These are phyloP conservation scores for Pammene fasciana DNA, from an alignment of 2,888 invertebrate genomes.

Conservation along the genomic window DNA sequence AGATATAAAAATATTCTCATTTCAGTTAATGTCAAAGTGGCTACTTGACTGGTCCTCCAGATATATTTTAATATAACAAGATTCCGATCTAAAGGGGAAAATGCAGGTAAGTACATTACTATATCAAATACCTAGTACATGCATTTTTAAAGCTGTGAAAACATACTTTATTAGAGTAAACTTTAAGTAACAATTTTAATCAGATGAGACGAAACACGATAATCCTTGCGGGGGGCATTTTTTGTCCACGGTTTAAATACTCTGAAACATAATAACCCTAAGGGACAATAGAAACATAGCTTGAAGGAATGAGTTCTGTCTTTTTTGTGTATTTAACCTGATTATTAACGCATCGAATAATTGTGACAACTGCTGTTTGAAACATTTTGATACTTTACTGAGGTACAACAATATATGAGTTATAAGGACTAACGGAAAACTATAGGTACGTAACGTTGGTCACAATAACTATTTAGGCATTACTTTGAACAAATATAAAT, in stretches of 20 bases:
- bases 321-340: slow-evolving; percentile 61
- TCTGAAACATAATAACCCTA: slow-evolving; percentile 14
- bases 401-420: background rate
- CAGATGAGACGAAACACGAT: background rate
- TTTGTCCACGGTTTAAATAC: slow-evolving; percentile 14
- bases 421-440: background rate
- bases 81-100: too few relatives aligned
- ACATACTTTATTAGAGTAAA: background rate
- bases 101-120: too few relatives aligned
- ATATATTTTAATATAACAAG: too few relatives aligned
- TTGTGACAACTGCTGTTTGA: slow-evolving; percentile 38
- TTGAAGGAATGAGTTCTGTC: slow-evolving; percentile 43
- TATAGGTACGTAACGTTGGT: background rate
- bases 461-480: background rate
- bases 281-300: slow-evolving; percentile 23
- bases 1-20: too few relatives aligned
- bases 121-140: too few relatives aligned
- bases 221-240: slow-evolving; percentile 12
- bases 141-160: too few relatives aligned
- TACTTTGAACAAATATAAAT: too few relatives aligned
- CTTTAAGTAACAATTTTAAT: background rate
- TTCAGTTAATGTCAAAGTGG: too few relatives aligned
- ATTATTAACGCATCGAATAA: slow-evolving; percentile 60
- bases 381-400: slow-evolving; percentile 43
- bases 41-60: too few relatives aligned